A percentile compares a stretch with the other conserved stretches of the same genome.
These are phyloP conservation scores for Heliconius eleuchia DNA, from an alignment of 1,140 invertebrate species.

Conservation along the genomic window DNA sequence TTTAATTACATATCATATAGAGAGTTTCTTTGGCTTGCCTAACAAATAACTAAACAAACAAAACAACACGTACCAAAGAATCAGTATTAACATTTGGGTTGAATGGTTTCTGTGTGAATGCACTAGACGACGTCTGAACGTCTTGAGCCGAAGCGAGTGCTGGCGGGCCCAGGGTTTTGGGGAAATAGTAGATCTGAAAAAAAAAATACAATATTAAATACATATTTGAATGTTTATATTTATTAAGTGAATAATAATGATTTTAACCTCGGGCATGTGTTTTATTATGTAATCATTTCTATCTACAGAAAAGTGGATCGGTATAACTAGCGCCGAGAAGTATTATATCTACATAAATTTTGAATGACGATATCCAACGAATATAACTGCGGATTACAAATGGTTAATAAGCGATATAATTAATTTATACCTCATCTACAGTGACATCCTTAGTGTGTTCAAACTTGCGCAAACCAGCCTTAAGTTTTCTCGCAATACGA, in stretches of 20 bases:
- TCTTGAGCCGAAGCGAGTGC: conserved; percentile 65
- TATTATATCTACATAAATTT: too few relatives aligned
- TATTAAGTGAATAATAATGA: not conserved
- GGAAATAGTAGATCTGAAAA: conserved; percentile 74
- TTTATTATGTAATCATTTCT: too few relatives aligned
- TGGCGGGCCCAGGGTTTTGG: conserved; percentile 70
- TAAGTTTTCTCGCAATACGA: conserved; percentile 88
- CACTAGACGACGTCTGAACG: conserved; percentile 50
- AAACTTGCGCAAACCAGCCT: conserved; percentile 91
- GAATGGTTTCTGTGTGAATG: conserved; percentile 64
- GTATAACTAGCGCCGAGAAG: not conserved
- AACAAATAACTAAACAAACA: not conserved
- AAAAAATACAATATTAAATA: not conserved
- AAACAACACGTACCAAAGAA: conserved; percentile 49
- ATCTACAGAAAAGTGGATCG: too few relatives aligned
- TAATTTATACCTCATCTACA: conserved; percentile 90
- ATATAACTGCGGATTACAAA: not conserved
- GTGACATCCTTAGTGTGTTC: conserved; percentile 90
- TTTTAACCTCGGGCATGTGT: too few relatives aligned
- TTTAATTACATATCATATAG: too few relatives aligned
- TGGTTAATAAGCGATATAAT: not conserved
- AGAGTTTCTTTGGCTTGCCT: too few relatives aligned
- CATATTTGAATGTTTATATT: too few relatives aligned
- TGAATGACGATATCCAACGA: too few relatives aligned
- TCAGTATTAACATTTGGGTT: conserved; percentile 59